phyloP scores from a whole-genome alignment of 2,113 vertebrate genomes.

The Eclectus roratus region DNA sequence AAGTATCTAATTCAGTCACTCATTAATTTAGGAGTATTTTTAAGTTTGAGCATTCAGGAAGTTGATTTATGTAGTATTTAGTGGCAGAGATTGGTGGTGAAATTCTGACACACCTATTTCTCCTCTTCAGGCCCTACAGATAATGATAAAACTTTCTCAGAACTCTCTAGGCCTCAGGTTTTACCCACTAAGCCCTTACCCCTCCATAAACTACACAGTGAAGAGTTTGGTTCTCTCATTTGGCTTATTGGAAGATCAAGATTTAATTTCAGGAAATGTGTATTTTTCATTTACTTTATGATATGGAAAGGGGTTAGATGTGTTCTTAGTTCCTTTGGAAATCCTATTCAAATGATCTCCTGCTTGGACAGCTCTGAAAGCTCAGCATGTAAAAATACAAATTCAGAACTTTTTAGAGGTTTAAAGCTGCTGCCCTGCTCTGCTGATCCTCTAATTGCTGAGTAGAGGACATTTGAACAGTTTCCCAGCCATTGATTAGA shows the following conservation, averaged over 20 bases:
- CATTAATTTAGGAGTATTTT: background rate
- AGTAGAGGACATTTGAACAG: conserved; percentile 7
- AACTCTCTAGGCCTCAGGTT: background rate
- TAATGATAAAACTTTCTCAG: background rate
- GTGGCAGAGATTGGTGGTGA: background rate
- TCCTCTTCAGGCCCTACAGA: background rate
- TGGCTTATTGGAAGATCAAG: background rate
- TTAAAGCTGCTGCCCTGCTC: conserved; percentile 29
- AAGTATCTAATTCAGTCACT: background rate
- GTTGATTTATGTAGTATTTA: background rate
- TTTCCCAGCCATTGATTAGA: background rate
- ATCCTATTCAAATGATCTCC: conserved; percentile 17
- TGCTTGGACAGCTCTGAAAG: background rate
- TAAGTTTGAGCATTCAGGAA: background rate
- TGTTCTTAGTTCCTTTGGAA: conserved; percentile 14
- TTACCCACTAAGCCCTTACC: background rate
- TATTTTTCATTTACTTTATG: background rate
- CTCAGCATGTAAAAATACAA: background rate
- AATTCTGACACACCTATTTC: background rate
- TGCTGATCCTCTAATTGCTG: background rate
- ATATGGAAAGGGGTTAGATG: background rate
- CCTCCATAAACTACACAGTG: fast-evolving
- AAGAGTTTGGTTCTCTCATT: background rate
- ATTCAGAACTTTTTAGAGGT: background rate
- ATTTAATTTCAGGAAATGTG: background rate